Evolutionary conservation across 2,797 vertebrate genomes (phyloP), one percentile per base, ranked within the genome.

Genomic region (Rhinophrynus dorsalis): DNA sequence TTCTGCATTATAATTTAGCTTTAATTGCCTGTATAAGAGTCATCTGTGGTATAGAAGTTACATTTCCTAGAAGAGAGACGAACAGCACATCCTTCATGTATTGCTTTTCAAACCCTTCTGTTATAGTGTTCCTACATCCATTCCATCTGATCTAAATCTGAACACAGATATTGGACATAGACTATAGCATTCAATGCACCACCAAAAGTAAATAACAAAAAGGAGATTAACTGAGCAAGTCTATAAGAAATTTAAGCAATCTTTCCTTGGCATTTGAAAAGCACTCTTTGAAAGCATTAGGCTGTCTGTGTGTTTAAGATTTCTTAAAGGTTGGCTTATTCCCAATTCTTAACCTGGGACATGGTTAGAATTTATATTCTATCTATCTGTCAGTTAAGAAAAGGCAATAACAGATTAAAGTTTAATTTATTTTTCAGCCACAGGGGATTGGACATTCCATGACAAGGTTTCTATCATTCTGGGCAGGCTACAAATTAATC

Each of bases 391-490:
- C 78, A 78, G 68, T 60, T 76, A 68, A 68, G 58, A 79, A 79
- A 78, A 79, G 38, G 27, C 75, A 77, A 38, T 3, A 82, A 59
- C 68, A 72, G 67, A 74, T 85, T 71, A 82, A 75, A 80, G 44
- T 84, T 86, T 82, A 64, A 80, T 76, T 75, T 79, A 37, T n/a
- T 47, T 57, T 51, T 78, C 58, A 32, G 81, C 73, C 55, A 73
- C 74, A 51, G 1, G 12, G 48, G 59, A 80, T 50, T 58, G 75
- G 68, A 45, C 11, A 47, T 73, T 82, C 74, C 58, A 65, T 1
- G 9, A 68, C 26, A 79, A 26, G 50, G 20, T 79, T 82, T 70
- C 32, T 71, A 62, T 65, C 61, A 68, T 71, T 62, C 77, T 69
- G 21, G 58, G 78, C 65, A 77, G 60, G 61, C 58, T 67, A 65